phyloP scores from a whole-genome alignment of 2,888 invertebrate species.

The Neoitamus cyanurus region DNA sequence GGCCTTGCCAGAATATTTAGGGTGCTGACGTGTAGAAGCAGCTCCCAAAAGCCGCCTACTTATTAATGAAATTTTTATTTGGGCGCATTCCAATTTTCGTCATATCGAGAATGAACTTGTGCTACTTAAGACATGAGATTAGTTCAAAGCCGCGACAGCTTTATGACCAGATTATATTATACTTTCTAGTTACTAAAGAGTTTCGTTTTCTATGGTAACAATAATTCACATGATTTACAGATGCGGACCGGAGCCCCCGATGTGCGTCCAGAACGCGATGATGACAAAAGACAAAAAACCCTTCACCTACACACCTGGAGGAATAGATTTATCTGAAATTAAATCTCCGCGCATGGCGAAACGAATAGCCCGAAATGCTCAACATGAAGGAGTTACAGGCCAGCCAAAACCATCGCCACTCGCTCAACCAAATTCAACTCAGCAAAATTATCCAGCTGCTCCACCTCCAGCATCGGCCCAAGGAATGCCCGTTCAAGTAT shows the following conservation, averaged over 20 bases:
- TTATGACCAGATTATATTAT: neutral
- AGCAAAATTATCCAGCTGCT: slow-evolving; percentile 68
- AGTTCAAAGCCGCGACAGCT: neutral
- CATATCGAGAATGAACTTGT: neutral
- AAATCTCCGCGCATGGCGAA: slow-evolving; percentile 90
- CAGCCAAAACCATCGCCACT: slow-evolving; percentile 69
- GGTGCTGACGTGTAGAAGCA: neutral
- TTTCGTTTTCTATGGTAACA: neutral
- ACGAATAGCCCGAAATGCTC: slow-evolving; percentile 76
- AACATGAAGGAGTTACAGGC: slow-evolving; percentile 75
- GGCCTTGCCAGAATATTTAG: slow-evolving; percentile 7
- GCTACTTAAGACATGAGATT: neutral
- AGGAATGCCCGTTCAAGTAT: slow-evolving; percentile 74
- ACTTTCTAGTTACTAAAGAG: neutral
- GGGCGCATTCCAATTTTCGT: slow-evolving; percentile 13
- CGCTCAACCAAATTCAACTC: slow-evolving; percentile 61
- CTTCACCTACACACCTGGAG: slow-evolving; percentile 96
- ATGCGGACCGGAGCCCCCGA: slow-evolving; percentile 69
- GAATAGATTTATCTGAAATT: slow-evolving; percentile 90
- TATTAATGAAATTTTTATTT: slow-evolving; percentile 4
- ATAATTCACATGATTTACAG: neutral
- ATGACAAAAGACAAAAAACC: slow-evolving; percentile 96
- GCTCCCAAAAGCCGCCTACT: neutral
- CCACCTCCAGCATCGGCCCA: slow-evolving; percentile 73
- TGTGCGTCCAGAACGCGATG: slow-evolving; percentile 93